Percentiles rank a stretch among this genome's conserved stretches.
Conservation (phyloP, 2,113 vertebrate genomes). For the Myxocyprinus asiaticus region DNA sequence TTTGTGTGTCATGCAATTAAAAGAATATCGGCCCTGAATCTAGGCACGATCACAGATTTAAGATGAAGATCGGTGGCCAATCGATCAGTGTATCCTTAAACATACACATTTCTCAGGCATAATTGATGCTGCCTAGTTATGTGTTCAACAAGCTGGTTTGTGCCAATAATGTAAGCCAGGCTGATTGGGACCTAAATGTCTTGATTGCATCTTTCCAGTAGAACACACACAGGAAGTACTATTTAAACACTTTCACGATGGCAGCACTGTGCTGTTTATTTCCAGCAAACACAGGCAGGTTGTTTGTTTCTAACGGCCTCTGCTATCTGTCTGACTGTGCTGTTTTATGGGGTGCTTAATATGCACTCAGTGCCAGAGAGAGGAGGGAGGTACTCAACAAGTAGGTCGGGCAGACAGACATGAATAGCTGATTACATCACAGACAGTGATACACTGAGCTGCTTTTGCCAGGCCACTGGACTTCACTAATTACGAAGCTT, state of each 20-base stretch:
- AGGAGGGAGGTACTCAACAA: slow-evolving; percentile 34
- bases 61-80: too few species aligned
- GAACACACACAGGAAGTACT: neutral
- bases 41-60: too few species aligned
- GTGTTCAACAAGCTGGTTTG: too few species aligned
- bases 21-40: too few species aligned
- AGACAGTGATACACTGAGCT: neutral
- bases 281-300: neutral
- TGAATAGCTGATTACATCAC: slow-evolving; percentile 48
- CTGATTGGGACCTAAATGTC: neutral
- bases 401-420: slow-evolving; percentile 50
- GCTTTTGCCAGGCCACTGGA: slow-evolving; percentile 52
- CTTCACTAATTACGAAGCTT: slow-evolving; percentile 35
- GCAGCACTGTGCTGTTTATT: neutral
- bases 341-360: neutral
- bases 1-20: too few species aligned
- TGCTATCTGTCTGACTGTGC: slow-evolving; percentile 2
- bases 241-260: too few species aligned
- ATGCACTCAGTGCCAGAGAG: neutral
- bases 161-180: too few species aligned
- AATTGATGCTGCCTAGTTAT: too few species aligned
- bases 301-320: neutral
- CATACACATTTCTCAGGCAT: too few species aligned
- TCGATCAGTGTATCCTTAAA: too few species aligned
- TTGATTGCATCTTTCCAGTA: neutral